A percentile compares a stretch with the other conserved stretches of the same genome.
Conservation (phyloP, 1,140 invertebrate species). For the Magallana angulata region DNA sequence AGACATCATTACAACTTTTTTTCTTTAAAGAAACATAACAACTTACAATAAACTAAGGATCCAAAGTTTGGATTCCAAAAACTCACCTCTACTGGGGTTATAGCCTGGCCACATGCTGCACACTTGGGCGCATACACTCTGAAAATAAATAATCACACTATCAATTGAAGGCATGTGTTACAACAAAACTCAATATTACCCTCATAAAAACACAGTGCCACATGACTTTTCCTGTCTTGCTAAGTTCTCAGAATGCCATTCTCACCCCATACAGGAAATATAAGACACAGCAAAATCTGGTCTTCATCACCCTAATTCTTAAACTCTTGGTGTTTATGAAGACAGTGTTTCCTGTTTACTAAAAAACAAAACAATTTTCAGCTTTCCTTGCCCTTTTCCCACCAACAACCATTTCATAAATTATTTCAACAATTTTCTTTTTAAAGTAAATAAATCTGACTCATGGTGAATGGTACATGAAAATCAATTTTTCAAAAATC, state of each 20-base stretch:
- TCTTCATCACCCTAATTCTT: neutral
- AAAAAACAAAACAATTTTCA: too few species aligned
- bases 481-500: neutral
- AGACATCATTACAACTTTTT: too few species aligned
- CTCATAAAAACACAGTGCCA: neutral
- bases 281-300: conserved; percentile 13
- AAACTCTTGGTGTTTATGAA: neutral
- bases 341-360: neutral
- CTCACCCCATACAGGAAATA: conserved; percentile 1
- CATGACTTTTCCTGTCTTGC: conserved; percentile 11
- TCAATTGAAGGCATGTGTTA: conserved; percentile 16
- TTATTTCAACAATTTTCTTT: too few species aligned
- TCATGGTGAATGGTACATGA: too few species aligned
- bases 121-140: conserved; percentile 98
- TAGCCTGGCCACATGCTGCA: conserved; percentile 94
- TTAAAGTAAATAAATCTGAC: too few species aligned
- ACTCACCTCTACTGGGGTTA: conserved; percentile 87
- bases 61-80: too few species aligned
- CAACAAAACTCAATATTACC: conserved; percentile 14
- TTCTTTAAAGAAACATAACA: too few species aligned
- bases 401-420: too few species aligned
- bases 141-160: conserved; percentile 56
- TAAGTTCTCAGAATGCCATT: neutral
- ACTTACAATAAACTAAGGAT: too few species aligned
- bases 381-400: too few species aligned